Conservation (phyloP, 2,797 vertebrate genomes). For the Danio tinwini region DNA sequence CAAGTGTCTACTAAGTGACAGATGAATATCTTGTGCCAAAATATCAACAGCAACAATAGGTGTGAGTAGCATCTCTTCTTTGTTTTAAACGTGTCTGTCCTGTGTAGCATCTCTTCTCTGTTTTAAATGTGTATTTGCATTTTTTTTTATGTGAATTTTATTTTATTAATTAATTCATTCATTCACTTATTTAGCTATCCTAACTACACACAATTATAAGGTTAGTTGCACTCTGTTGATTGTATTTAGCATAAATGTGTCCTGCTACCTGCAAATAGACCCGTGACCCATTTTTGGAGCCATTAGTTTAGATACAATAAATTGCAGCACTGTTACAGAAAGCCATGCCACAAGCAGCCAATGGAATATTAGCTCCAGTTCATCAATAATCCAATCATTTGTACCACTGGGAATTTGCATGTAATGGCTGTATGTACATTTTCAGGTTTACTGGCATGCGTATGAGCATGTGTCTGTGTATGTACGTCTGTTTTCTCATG, state of each 20-base stretch:
- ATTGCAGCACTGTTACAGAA: constrained; percentile 7
- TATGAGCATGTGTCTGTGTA: background rate
- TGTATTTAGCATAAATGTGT: background rate
- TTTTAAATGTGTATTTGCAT: too few species aligned
- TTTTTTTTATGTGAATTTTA: too few species aligned
- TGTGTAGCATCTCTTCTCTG: too few species aligned
- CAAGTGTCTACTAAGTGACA: background rate
- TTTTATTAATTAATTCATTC: too few species aligned
- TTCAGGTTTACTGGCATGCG: background rate
- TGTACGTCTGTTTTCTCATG: background rate
- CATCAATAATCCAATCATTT: constrained; percentile 45
- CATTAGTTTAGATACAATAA: background rate
- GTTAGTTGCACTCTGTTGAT: background rate
- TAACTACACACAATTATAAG: background rate
- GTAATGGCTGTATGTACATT: constrained; percentile 2
- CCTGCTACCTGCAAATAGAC: background rate
- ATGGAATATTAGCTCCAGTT: constrained; percentile 39
- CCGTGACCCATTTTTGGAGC: constrained; percentile 1
- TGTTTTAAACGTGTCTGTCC: background rate
- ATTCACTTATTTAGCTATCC: background rate
- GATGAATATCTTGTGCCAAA: constrained; percentile 6
- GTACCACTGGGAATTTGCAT: constrained; percentile 27
- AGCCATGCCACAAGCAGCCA: background rate
- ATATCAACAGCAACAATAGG: background rate
- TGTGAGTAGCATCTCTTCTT: background rate